Evolutionary conservation across 2,888 invertebrate genomes (phyloP), one percentile per base, ranked within the genome.

Genomic region (Trissoscelio sp.): DNA sequence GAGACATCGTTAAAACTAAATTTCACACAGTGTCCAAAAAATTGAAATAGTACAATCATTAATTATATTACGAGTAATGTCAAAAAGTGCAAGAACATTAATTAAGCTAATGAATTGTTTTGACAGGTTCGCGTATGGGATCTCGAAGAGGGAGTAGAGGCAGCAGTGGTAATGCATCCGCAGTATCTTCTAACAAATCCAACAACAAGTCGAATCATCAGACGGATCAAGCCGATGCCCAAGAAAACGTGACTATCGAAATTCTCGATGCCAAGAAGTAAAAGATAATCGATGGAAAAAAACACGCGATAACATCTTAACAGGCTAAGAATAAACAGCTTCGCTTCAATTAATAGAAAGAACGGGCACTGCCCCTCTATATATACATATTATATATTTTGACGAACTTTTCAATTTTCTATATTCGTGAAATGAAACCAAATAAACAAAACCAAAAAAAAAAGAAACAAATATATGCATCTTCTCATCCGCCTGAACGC

Each of bases 91-190:
- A 55, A 74, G 77, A 62, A 69, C 60, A 22, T 0, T 34, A 20
- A 62, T 39, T 60, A 55, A 69, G 20, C 5, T 58, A 46, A 66
- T 62, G 2, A 16, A 51, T 73, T 82, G 86, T 42, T 88, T 89
- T 89, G 83, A 83, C 90, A 92, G 92, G 92, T 85, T 92, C 92
- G 88, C 92, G 92, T 91, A 89, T 92, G 92, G 93, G 93, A 86
- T 93, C 93, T 84, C 93, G 95, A 83, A 94, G 96, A 80, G 96
- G 95, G 80, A 96, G 96, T 81, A 94, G 95, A 89, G 95, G 94
- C 57, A 95, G 95, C 91, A 83, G 85, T 85, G 96, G 96, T 89
- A 96, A 95, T 86, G 95, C 95, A 70, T 96, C 96, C n/a, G 95
- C 94, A 60, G 93, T 94, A 18, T 73, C 79, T 18, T 96, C 96